Evolutionary conservation across 2,888 invertebrate genomes (phyloP).

Genomic region (Drosophila nr. perissopoda): DNA sequence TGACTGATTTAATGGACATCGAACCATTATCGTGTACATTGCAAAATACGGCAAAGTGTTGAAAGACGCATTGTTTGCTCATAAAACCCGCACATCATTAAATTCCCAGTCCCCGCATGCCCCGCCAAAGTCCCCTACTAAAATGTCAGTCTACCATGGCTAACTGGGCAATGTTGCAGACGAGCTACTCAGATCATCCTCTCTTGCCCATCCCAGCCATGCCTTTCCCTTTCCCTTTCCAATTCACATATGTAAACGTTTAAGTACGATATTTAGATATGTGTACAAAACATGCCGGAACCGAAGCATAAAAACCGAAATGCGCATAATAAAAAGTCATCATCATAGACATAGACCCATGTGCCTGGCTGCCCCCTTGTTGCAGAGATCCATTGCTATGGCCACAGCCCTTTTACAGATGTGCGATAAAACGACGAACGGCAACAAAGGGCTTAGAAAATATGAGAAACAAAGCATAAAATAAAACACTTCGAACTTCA

Average conservation of each 20-base stretch:
- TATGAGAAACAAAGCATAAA: conserved; percentile 79
- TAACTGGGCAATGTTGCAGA: conserved; percentile 26
- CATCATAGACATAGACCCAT: conserved; percentile 57
- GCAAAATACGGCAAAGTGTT: conserved; percentile 61
- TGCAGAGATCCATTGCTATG: conserved; percentile 21
- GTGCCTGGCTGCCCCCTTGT: conserved; percentile 6
- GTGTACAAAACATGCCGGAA: conserved; percentile 77
- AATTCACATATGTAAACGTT: conserved; percentile 71
- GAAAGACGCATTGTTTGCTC: conserved; percentile 69
- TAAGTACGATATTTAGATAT: conserved; percentile 77
- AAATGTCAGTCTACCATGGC: conserved; percentile 22
- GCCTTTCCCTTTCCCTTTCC: background rate
- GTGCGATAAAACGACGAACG: conserved; percentile 67
- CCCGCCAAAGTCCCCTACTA: conserved; percentile 2
- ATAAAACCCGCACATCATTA: conserved; percentile 74
- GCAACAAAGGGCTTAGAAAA: conserved; percentile 67
- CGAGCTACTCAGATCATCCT: conserved; percentile 35
- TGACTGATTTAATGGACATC: conserved; percentile 73
- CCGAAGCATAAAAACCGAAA: conserved; percentile 76
- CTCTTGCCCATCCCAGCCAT: background rate
- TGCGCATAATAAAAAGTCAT: conserved; percentile 78
- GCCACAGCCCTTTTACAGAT: conserved; percentile 74
- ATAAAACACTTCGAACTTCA: conserved; percentile 75
- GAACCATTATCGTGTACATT: conserved; percentile 70
- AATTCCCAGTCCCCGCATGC: conserved; percentile 34